A percentile compares a stretch with the other conserved stretches of the same genome.
Conservation (phyloP, 1,140 invertebrate species). For the Euwallacea fornicatus region DNA sequence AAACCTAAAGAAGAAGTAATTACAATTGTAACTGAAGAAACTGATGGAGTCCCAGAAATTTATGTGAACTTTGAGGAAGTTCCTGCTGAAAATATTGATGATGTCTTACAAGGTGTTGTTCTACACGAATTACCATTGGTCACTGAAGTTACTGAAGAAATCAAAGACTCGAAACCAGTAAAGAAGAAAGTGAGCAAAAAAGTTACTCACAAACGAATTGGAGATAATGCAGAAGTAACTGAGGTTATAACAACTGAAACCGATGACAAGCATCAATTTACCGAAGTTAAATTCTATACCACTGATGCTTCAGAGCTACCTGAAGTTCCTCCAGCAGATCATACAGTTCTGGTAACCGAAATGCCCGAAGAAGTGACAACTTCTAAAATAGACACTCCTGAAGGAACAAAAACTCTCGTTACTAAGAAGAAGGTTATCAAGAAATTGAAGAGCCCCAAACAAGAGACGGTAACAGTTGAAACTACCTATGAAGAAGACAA, state of each 20-base stretch:
- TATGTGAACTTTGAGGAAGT: constrained; percentile 43
- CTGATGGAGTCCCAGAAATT: constrained; percentile 40
- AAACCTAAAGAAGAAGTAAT: constrained; percentile 38
- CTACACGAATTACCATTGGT: constrained; percentile 42
- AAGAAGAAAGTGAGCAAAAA: constrained; percentile 48
- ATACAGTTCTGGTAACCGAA: constrained; percentile 48
- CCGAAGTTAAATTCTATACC: constrained; percentile 40
- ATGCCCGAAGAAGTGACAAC: constrained; percentile 49
- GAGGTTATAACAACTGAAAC: constrained; percentile 57
- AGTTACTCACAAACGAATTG: constrained; percentile 53
- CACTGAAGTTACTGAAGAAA: constrained; percentile 36
- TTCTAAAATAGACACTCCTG: constrained; percentile 41
- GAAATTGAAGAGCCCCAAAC: constrained; percentile 34
- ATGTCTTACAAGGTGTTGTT: constrained; percentile 36
- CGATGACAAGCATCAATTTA: constrained; percentile 50
- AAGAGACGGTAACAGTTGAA: constrained; percentile 43
- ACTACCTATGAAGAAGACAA: constrained; percentile 55
- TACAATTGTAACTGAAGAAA: constrained; percentile 42
- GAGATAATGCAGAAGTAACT: constrained; percentile 54
- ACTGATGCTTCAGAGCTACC: constrained; percentile 35
- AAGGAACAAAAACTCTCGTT: constrained; percentile 41
- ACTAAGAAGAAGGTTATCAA: constrained; percentile 43
- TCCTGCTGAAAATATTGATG: constrained; percentile 36
- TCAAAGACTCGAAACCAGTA: constrained; percentile 39
- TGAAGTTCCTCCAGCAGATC: constrained; percentile 51